A percentile compares a stretch with the other conserved stretches of the same genome.
Conservation (phyloP, 2,797 vertebrate species). For the Thamnophis elegans region DNA sequence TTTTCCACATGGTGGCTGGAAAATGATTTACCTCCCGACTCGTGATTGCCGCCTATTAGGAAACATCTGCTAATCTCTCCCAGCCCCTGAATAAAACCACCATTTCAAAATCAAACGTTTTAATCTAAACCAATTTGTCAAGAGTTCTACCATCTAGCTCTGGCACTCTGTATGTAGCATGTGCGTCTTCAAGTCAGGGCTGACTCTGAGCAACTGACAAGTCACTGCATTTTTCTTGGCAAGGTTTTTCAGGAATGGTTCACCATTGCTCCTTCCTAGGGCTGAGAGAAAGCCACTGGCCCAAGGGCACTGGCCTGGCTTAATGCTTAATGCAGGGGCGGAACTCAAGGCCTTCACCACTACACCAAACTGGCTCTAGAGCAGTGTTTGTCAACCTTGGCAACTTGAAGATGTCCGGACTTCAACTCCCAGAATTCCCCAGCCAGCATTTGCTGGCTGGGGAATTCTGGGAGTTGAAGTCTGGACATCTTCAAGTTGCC, state of each 20-base stretch:
- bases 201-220: not conserved
- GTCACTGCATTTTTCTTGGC: not conserved
- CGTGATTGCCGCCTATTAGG: slow-evolving; percentile 18
- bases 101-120: not conserved
- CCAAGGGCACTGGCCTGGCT: not conserved
- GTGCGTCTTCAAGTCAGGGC: not conserved
- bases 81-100: not conserved
- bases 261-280: not conserved
- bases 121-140: not conserved
- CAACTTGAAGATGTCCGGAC: too few relatives aligned
- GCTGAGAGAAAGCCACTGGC: not conserved
- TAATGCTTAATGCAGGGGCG: not conserved
- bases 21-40: slow-evolving; percentile 60
- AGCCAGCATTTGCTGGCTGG: too few relatives aligned
- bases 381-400: too few relatives aligned
- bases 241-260: not conserved
- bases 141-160: not conserved
- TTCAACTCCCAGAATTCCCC: too few relatives aligned
- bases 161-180: accelerated
- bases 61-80: slow-evolving; percentile 44
- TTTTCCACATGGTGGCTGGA: slow-evolving; percentile 61
- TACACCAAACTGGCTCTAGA: not conserved
- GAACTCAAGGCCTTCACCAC: not conserved
- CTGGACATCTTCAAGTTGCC: too few relatives aligned
- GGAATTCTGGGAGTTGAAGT: too few relatives aligned